A percentile compares a stretch with the other conserved stretches of the same genome.
phyloP scores from a whole-genome alignment of 2,888 invertebrate species.

The Erebia ligea region DNA sequence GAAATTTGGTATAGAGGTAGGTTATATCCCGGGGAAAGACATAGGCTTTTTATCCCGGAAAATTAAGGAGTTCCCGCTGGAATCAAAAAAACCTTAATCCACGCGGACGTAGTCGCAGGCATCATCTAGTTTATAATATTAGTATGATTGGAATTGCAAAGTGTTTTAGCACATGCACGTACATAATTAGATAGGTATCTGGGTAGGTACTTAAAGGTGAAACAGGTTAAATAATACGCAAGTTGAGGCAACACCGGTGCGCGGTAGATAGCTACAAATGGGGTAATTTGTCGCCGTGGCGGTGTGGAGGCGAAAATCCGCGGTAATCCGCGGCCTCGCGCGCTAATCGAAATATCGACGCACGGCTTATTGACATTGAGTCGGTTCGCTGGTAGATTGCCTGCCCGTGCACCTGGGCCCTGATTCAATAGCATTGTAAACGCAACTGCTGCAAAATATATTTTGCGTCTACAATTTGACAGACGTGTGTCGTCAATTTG shows the following conservation, averaged over 20 bases:
- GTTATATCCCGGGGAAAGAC: too few relatives aligned
- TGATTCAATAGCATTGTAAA: not conserved
- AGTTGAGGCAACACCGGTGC: slow-evolving; percentile 32
- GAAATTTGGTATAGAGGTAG: too few relatives aligned
- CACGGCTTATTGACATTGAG: slow-evolving; percentile 63
- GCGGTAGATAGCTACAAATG: slow-evolving; percentile 65
- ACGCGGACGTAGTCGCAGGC: too few relatives aligned
- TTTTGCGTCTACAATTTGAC: too few relatives aligned
- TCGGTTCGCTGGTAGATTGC: not conserved
- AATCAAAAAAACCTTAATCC: too few relatives aligned
- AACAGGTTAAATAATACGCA: slow-evolving; percentile 9
- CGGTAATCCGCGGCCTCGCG: slow-evolving; percentile 73
- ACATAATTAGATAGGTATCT: not conserved
- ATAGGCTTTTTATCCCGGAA: too few relatives aligned
- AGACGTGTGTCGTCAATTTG: too few relatives aligned
- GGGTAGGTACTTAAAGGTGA: not conserved
- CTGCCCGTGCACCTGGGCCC: not conserved
- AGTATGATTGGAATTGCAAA: too few relatives aligned
- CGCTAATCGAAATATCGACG: slow-evolving; percentile 82
- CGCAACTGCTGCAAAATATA: too few relatives aligned
- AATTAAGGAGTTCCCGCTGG: too few relatives aligned
- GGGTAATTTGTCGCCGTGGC: slow-evolving; percentile 71
- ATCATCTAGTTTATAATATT: too few relatives aligned
- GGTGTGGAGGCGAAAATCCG: slow-evolving; percentile 77
- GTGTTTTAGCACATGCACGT: not conserved